A percentile compares a stretch with the other conserved stretches of the same genome.
phyloP scores from a whole-genome alignment of 2,113 vertebrate species.

The Smithornis capensis region DNA sequence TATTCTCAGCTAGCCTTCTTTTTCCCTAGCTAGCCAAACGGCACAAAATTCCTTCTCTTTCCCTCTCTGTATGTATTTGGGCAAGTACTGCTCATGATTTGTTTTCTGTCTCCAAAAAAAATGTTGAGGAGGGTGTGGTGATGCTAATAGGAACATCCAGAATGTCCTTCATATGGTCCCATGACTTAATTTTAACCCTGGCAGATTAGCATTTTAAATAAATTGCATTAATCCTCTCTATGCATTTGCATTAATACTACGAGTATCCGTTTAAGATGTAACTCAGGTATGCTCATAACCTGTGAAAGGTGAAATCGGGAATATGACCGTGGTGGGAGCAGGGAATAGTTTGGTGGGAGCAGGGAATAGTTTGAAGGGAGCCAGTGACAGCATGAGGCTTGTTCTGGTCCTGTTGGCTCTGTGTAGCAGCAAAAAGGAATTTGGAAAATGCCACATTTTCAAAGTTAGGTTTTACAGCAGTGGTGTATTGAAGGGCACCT shows the following conservation, averaged over 20 bases:
- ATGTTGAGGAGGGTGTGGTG: not conserved
- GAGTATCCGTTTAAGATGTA: not conserved
- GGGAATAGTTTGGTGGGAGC: not conserved
- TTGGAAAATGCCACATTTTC: not conserved
- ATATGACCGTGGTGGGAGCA: not conserved
- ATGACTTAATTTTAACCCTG: not conserved
- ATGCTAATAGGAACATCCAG: not conserved
- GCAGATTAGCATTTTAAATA: not conserved
- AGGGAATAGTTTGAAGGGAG: not conserved
- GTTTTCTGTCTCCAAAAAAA: not conserved
- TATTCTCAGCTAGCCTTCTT: not conserved
- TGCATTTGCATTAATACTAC: not conserved
- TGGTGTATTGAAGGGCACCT: not conserved
- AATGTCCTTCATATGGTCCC: not conserved
- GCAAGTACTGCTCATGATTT: not conserved
- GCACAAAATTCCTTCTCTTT: not conserved
- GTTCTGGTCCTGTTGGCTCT: not conserved
- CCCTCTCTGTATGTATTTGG: not conserved
- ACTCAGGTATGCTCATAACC: not conserved
- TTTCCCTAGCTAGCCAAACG: not conserved
- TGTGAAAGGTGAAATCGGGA: not conserved
- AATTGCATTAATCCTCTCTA: not conserved
- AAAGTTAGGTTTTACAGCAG: not conserved
- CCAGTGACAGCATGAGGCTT: fast-evolving
- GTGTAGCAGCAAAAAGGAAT: not conserved